Evolutionary conservation across 2,797 vertebrate species (phyloP), one percentile per base, ranked within the genome.

Genomic region (Percopsis omiscomaycus): DNA sequence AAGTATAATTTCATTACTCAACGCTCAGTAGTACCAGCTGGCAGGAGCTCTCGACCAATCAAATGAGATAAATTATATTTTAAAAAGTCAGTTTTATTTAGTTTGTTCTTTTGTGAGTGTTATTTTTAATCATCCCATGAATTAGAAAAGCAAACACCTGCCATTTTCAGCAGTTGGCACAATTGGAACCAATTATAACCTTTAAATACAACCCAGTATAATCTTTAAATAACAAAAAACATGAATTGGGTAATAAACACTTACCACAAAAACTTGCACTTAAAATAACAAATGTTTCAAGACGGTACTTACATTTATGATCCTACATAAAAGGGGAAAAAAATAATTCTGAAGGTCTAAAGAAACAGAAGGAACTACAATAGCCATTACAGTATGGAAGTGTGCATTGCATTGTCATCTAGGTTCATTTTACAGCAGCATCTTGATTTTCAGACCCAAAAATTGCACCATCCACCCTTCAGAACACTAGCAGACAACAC

Each of bases 1-100:
- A 49, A 50, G 46, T 28, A 13, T 27, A 15, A 37, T 61, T 16
- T 6, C n/a, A 50, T 50, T 44, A 55, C 10, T 48, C 28, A 32
- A 27, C 4, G 57, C 65, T 69, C 60, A 27, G 56, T 67, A 55
- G 22, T 68, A 68, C 61, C 67, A 51, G 69, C 69, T 67, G 61
- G 66, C 79, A 59, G 66, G 57, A 60, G 56, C n/a, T 59, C 49
- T 52, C 29, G 50, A 42, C 13, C 50, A 12, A 16, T 28, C 11
- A 50, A 54, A 60, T 4, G 28, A 30, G 10, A 4, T 22, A 1
- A 22, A 22, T 22, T 22, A 30, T 8, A 1, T 27, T 29, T 74
- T 61, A 57, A 44, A 63, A 70, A 59, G 73, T 63, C 59, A 63
- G 54, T 66, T 74, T 10, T 56, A 45, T 10, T 56, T 51, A 12